Percentiles rank a stretch among this genome's conserved stretches.
Evolutionary conservation across 2,888 invertebrate genomes (phyloP).

Genomic region (Sarcophaga rosellei): DNA sequence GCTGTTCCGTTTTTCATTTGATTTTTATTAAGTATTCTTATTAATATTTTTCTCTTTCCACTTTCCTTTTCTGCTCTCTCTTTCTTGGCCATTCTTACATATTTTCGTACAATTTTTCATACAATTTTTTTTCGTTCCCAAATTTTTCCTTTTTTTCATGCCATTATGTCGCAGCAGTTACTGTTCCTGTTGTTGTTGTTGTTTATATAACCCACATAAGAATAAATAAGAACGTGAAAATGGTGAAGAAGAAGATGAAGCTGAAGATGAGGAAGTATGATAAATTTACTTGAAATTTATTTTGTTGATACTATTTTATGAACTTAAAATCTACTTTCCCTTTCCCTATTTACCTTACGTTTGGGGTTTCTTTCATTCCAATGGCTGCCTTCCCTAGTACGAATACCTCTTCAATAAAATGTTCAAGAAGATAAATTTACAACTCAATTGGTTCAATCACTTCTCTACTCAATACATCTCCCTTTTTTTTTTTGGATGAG

Average conservation of each 20-base stretch:
- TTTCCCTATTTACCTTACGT: background rate
- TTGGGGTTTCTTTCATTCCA: background rate
- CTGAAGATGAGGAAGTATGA: background rate
- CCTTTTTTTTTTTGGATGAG: background rate
- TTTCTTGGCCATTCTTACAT: background rate
- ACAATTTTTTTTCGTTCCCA: background rate
- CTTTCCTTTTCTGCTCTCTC: no score
- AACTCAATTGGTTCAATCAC: conserved; percentile 46
- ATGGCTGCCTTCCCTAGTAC: background rate
- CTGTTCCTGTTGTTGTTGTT: background rate
- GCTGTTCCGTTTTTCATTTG: no score
- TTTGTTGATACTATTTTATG: conserved; percentile 18
- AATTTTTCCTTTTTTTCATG: background rate
- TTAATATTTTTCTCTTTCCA: no score
- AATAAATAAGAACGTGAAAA: no score
- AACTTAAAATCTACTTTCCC: background rate
- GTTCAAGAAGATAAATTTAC: conserved; percentile 25
- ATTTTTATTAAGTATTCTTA: no score
- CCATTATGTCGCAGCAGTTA: background rate
- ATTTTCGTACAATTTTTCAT: conserved; percentile 8
- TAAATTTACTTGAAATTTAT: conserved; percentile 44
- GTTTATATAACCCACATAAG: no score
- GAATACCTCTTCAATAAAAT: background rate
- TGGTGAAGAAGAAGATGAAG: no score
- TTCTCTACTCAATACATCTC: conserved; percentile 12